Evolutionary conservation across 2,113 vertebrate genomes (phyloP), one percentile per base, ranked within the genome.

Genomic region (Oophaga pumilio): DNA sequence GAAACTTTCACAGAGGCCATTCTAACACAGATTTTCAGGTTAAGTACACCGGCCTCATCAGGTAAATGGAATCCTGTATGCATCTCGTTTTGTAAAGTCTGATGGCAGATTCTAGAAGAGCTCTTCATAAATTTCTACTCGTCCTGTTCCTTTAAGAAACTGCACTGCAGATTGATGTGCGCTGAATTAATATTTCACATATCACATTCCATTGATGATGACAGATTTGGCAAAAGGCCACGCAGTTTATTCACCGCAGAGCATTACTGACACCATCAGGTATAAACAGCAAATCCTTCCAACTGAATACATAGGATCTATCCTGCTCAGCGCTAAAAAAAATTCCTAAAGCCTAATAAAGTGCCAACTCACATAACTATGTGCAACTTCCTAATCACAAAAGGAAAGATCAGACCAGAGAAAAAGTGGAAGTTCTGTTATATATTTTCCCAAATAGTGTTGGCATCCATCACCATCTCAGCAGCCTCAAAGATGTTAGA

Each of bases 261-360:
- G 26, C 79, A 50, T 50, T 82, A 64, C 28, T 82, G 79, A 60
- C 79, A 62, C 53, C 59, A 64, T 59, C 79, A 64, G 59, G 57
- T 59, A n/a, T 14, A 82, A 10, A 17, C 4, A 64, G 69, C 15
- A 20, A 43, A 73, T 1, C 7, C 69, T 69, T 28, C 26, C 26
- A 26, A 64, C 6, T 12, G 64, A 68, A 68, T 26, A 68, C 64
- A 68, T 24, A 12, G 2, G 26, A 69, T 28, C 6, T n/a, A 64
- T 8, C 62, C 20, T 20, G 60, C 17, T 8, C 6, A 20, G 66
- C 5, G 2, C 24, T 10, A 0, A 66, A 10, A 10, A 68, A n/a
- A 1, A 10, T n/a, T 11, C 64, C 22, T 66, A 4, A 4, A 2
- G 64, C 22, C 64, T 10, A 66, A n/a, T 22, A 66, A 5, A 59